These are phyloP conservation scores for Drosophila cyrtoloma DNA, from an alignment of 2,888 invertebrate species.

Conservation along the genomic window DNA sequence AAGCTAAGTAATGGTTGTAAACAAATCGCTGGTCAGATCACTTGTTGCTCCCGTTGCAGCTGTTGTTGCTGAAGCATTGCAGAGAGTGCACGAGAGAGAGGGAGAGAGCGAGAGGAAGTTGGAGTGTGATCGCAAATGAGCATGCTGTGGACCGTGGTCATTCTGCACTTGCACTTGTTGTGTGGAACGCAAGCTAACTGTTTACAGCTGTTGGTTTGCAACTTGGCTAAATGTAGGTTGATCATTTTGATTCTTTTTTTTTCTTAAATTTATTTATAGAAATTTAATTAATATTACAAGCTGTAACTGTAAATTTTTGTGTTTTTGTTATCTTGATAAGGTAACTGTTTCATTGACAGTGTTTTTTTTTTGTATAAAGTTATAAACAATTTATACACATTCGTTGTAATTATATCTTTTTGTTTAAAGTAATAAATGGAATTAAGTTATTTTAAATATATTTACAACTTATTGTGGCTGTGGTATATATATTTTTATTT, in stretches of 20 bases:
- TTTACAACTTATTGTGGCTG: background rate
- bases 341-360: background rate
- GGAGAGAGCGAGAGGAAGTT: background rate
- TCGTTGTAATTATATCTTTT: background rate
- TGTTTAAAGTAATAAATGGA: background rate
- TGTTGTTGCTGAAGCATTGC: background rate
- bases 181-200: conserved; percentile 59
- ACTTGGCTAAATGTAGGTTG: conserved; percentile 23
- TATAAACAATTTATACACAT: background rate
- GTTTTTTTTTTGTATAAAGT: background rate
- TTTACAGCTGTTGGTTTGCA: conserved; percentile 28
- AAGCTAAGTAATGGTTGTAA: background rate
- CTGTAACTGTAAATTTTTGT: background rate
- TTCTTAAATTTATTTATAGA: background rate
- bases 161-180: conserved; percentile 36
- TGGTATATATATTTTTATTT: background rate
- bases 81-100: background rate
- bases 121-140: background rate
- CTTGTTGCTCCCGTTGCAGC: background rate
- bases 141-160: conserved; percentile 54
- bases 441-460: background rate
- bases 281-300: background rate
- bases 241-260: background rate
- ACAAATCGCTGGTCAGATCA: background rate
- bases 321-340: background rate